Conservation (phyloP, 2,888 invertebrate species). For the Fragum sueziense region DNA sequence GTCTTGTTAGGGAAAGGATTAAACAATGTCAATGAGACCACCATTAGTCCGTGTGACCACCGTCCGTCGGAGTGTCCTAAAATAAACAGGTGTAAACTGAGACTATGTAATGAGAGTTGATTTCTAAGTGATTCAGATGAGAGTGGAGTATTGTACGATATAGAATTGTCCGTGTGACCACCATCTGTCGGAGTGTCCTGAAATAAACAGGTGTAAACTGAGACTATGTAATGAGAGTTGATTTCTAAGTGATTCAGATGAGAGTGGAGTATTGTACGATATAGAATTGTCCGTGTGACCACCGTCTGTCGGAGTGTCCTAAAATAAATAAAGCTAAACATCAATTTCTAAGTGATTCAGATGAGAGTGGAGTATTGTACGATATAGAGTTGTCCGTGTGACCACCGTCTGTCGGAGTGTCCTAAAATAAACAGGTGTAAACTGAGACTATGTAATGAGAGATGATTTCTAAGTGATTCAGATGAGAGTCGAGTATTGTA, state of each 20-base stretch:
- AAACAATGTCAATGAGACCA: too few species aligned
- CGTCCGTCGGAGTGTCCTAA: neutral
- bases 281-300: too few species aligned
- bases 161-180: constrained; percentile 43
- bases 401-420: neutral
- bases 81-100: neutral
- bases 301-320: too few species aligned
- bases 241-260: neutral
- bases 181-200: constrained; percentile 44
- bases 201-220: neutral
- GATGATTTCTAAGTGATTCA: constrained; percentile 36
- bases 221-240: neutral
- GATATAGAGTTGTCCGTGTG: constrained; percentile 46
- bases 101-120: too few species aligned
- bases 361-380: constrained; percentile 23
- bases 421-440: constrained; percentile 2
- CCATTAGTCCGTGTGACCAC: too few species aligned
- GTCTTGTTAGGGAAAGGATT: too few species aligned
- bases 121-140: constrained; percentile 36
- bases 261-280: too few species aligned
- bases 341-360: constrained; percentile 43
- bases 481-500: constrained; percentile 27
- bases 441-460: constrained; percentile 45
- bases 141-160: constrained; percentile 20
- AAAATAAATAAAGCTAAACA: constrained; percentile 31